Evolutionary conservation across 2,888 invertebrate genomes (phyloP), one percentile per base, ranked within the genome.

Genomic region (Kuschelorhynchus macadamiae): DNA sequence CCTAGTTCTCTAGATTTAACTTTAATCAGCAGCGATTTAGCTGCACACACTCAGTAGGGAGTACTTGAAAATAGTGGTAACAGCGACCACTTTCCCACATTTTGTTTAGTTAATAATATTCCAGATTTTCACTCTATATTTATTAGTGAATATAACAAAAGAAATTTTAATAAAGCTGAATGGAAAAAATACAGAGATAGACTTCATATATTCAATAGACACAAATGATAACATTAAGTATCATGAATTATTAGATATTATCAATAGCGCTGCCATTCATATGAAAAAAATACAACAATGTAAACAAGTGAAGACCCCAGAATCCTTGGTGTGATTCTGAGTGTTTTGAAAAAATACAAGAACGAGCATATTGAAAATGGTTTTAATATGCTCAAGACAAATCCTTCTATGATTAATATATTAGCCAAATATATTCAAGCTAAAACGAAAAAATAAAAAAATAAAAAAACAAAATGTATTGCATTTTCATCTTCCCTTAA

Each of bases 161-260:
- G 30, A 25, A 25, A 47, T 47, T 25, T 18, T 11, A 47, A 20
- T 20, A 47, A 47, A 47, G 47, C 47, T 17, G 25, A 47, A 4
- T 47, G 47, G 21, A 5, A 47, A 11, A 11, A 2, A 3, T 47
- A 18, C 11, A 11, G 1, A 18, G 20, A 47, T 14, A 42, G 16
- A 42, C 2, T 47, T 47, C 7, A 11, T 47, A 1, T 25, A 47
- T 11, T 47, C 47, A 11, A 17, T 4, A 2, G 42, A 42, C 2
- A 2, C 1, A n/a, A 9, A 14, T 1, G 14, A 16, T 14, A 14
- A 42, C 16, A 8, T 42, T 16, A 14, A 9, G 2, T 42, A 3
- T 12, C 42, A 14, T 14, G 16, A 42, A 9, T 3, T 42, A 14
- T 14, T 42, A 8, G 2, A 42, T 14, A 42, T 42, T 14, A 42